Evolutionary conservation across 2,888 invertebrate genomes (phyloP).

Genomic region (Silvanus unidentatus): DNA sequence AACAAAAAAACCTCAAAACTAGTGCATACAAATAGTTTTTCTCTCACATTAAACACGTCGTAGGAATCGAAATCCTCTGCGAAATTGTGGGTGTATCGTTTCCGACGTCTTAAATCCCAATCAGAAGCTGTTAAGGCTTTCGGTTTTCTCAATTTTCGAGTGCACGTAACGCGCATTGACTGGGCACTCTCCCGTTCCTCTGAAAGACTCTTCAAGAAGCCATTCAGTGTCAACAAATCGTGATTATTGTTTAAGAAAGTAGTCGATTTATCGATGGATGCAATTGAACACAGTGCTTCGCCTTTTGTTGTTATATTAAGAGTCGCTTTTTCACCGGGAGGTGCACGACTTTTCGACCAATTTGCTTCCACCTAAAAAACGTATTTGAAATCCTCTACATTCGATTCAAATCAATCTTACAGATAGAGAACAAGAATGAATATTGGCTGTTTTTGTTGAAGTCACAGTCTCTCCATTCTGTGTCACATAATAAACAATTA

Average conservation of each 20-base stretch:
- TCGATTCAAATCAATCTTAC: too few species aligned
- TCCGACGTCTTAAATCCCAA: slow-evolving; percentile 25
- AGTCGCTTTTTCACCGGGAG: slow-evolving; percentile 49
- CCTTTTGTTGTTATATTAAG: slow-evolving; percentile 50
- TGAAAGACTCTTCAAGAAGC: slow-evolving; percentile 29
- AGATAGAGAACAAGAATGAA: too few species aligned
- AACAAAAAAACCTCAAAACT: slow-evolving; percentile 22
- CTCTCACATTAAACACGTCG: slow-evolving; percentile 39
- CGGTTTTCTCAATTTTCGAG: slow-evolving; percentile 17
- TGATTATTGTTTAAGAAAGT: slow-evolving; percentile 39
- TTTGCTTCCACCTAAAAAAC: slow-evolving; percentile 43
- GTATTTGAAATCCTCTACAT: slow-evolving; percentile 52
- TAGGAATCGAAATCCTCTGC: slow-evolving; percentile 38
- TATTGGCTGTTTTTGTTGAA: slow-evolving; percentile 41
- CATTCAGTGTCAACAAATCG: slow-evolving; percentile 21
- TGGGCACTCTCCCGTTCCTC: slow-evolving; percentile 25
- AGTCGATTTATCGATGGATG: slow-evolving; percentile 54
- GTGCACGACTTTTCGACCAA: slow-evolving; percentile 47
- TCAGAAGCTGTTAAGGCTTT: slow-evolving; percentile 5
- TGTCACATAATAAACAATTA: slow-evolving; percentile 53
- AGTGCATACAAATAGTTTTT: slow-evolving; percentile 1
- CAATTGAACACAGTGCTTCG: slow-evolving; percentile 54
- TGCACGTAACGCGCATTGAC: slow-evolving; percentile 28
- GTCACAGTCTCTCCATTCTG: slow-evolving; percentile 54
- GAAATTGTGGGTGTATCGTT: slow-evolving; percentile 29